Conservation (phyloP, 2,113 vertebrate species). For the Tyrannus savana region DNA sequence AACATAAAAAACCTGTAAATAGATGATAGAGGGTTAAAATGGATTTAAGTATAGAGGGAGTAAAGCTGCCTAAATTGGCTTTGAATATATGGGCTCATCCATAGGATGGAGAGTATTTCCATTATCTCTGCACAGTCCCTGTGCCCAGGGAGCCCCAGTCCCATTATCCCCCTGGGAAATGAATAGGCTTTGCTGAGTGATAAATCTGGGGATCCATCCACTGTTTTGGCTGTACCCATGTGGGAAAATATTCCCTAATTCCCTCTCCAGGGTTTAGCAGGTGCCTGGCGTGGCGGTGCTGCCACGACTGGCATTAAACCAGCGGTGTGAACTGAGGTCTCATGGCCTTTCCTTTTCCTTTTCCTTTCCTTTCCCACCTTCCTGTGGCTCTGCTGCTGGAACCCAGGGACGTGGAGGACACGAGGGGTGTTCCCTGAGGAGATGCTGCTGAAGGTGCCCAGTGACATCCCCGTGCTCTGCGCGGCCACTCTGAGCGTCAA, state of each 20-base stretch:
- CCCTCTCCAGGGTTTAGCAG: no score
- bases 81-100: not conserved
- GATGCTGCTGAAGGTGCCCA: constrained; percentile 78
- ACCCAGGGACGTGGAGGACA: constrained; percentile 89
- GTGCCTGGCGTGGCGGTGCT: accelerated
- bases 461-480: constrained; percentile 83
- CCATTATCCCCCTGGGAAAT: not conserved
- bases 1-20: not conserved
- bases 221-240: accelerated
- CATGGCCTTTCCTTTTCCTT: not conserved
- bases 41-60: not conserved
- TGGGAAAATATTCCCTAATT: accelerated
- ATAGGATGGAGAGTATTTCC: not conserved
- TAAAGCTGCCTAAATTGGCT: not conserved
- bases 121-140: not conserved
- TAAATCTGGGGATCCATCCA: not conserved
- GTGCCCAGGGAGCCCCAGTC: not conserved
- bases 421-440: constrained; percentile 78
- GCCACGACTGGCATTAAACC: accelerated
- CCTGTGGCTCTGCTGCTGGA: not conserved
- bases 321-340: accelerated
- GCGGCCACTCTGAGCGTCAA: constrained; percentile 92
- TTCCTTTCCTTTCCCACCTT: not conserved
- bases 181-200: not conserved
- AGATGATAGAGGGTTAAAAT: not conserved